phyloP scores from a whole-genome alignment of 2,113 vertebrate species.

The Phylloscopus trochilus region DNA sequence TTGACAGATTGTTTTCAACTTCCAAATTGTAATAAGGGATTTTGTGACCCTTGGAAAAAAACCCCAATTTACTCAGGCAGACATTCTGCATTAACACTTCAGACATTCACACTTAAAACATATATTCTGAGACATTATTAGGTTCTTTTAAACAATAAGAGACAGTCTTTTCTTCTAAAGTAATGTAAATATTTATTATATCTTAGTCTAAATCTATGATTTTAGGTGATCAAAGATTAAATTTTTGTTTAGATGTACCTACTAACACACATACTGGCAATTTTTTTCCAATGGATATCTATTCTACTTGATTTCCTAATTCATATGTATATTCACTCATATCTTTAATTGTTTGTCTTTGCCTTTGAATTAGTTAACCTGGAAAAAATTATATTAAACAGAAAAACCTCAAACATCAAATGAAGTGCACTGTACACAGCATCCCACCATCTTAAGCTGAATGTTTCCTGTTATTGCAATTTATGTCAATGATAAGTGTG shows the following conservation, averaged over 20 bases:
- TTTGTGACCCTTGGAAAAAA: neutral
- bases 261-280: neutral
- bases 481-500: neutral
- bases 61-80: neutral
- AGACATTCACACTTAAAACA: neutral
- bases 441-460: neutral
- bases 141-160: neutral
- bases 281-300: neutral
- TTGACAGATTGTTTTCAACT: neutral
- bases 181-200: neutral
- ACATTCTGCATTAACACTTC: neutral
- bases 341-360: neutral
- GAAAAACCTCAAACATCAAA: neutral
- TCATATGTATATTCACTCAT: neutral
- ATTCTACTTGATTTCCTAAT: neutral
- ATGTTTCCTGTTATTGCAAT: neutral
- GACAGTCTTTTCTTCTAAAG: neutral
- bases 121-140: neutral
- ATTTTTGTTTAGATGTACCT: neutral
- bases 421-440: accelerated
- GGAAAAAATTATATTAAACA: neutral
- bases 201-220: no score
- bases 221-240: neutral
- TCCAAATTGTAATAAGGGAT: neutral
- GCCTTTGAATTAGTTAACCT: neutral